Conservation (phyloP, 1,140 invertebrate species). For the Elymnias hypermnestra region DNA sequence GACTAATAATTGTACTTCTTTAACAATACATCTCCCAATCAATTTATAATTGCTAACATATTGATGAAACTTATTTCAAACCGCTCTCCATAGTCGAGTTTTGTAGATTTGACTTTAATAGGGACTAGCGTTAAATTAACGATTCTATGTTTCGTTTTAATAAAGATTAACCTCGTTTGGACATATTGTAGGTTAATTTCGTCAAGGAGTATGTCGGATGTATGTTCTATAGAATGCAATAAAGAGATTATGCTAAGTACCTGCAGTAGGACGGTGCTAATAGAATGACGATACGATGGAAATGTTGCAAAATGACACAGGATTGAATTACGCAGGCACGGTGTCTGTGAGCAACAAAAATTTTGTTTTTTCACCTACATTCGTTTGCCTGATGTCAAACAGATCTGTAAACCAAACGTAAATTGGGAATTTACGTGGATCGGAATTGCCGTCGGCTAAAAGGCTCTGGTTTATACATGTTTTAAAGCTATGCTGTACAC, state of each 20-base stretch:
- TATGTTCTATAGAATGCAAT: too few relatives aligned
- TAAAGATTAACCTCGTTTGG: too few relatives aligned
- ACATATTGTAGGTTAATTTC: too few relatives aligned
- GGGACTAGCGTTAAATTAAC: too few relatives aligned
- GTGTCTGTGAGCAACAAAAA: slow-evolving; percentile 30
- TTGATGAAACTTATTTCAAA: too few relatives aligned
- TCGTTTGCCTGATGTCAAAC: slow-evolving; percentile 62
- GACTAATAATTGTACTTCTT: too few relatives aligned
- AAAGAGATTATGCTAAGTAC: neutral
- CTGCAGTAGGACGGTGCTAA: neutral
- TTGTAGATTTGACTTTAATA: too few relatives aligned
- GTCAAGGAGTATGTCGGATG: too few relatives aligned
- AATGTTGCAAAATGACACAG: slow-evolving; percentile 54
- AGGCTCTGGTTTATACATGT: slow-evolving; percentile 14
- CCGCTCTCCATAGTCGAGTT: too few relatives aligned
- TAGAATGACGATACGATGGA: slow-evolving; percentile 27
- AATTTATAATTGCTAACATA: too few relatives aligned
- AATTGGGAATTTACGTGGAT: slow-evolving; percentile 47
- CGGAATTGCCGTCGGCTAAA: slow-evolving; percentile 31
- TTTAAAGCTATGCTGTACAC: slow-evolving; percentile 10
- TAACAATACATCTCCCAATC: too few relatives aligned
- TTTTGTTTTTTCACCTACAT: slow-evolving; percentile 44
- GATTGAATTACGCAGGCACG: slow-evolving; percentile 53
- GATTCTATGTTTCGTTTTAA: too few relatives aligned
- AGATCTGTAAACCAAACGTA: slow-evolving; percentile 55